phyloP scores from a whole-genome alignment of 2,888 invertebrate genomes.

The Melinopterus prodromus region DNA sequence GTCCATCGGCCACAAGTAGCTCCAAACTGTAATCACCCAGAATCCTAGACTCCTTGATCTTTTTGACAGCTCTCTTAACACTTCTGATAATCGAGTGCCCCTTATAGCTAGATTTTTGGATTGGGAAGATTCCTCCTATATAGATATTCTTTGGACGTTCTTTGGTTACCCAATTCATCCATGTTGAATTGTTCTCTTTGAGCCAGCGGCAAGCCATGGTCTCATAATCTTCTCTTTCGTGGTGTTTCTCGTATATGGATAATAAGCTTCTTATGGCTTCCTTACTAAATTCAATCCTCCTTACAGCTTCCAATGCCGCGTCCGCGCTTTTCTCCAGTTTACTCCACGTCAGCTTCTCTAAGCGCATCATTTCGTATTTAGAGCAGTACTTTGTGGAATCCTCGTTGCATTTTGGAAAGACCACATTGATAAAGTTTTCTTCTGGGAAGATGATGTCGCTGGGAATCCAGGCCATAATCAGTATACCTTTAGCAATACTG shows the following conservation, averaged over 20 bases:
- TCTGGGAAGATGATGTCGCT: constrained; percentile 67
- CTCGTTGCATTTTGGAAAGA: constrained; percentile 69
- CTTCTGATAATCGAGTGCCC: constrained; percentile 69
- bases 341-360: constrained; percentile 72
- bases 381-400: background rate
- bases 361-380: constrained; percentile 70
- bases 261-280: constrained; percentile 65
- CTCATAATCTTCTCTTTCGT: constrained; percentile 24
- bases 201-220: constrained; percentile 77
- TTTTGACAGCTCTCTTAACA: constrained; percentile 69
- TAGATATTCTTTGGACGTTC: constrained; percentile 54
- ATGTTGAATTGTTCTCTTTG: constrained; percentile 55
- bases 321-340: constrained; percentile 65
- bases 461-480: constrained; percentile 75
- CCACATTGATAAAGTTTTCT: constrained; percentile 63
- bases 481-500: constrained; percentile 57
- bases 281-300: constrained; percentile 62
- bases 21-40: constrained; percentile 69
- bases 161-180: constrained; percentile 14
- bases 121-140: constrained; percentile 77
- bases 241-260: constrained; percentile 52
- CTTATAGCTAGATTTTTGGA: constrained; percentile 67
- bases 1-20: constrained; percentile 69
- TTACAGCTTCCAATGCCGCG: constrained; percentile 63
- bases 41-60: constrained; percentile 67